phyloP scores from a whole-genome alignment of 2,113 vertebrate species.

The Datnioides undecimradiatus region DNA sequence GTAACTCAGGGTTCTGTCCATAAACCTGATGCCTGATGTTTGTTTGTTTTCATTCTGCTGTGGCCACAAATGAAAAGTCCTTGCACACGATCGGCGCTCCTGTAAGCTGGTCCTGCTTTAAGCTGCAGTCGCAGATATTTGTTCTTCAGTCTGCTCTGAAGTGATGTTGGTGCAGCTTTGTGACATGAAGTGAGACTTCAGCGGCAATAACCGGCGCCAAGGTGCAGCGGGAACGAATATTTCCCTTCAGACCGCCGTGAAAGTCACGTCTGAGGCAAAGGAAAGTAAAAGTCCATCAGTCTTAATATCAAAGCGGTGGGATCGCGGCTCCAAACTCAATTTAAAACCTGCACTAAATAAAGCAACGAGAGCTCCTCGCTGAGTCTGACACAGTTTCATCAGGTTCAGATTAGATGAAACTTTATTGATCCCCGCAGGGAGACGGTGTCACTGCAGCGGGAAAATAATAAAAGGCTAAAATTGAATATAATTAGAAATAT shows the following conservation, averaged over 20 bases:
- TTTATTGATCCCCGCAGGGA: slow-evolving; percentile 73
- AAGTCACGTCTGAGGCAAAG: slow-evolving; percentile 38
- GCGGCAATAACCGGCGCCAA: slow-evolving; percentile 18
- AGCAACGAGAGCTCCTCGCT: slow-evolving; percentile 54
- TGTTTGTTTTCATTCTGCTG: too few relatives aligned
- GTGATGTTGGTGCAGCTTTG: not conserved
- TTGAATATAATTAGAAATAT: slow-evolving; percentile 70
- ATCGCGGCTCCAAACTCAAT: slow-evolving; percentile 51
- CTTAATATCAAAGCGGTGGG: slow-evolving; percentile 47
- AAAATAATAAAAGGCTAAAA: slow-evolving; percentile 63
- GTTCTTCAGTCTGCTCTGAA: too few relatives aligned
- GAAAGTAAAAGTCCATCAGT: slow-evolving; percentile 50
- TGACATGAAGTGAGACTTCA: not conserved
- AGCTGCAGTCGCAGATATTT: too few relatives aligned
- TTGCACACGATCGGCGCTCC: too few relatives aligned
- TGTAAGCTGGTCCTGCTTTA: not conserved
- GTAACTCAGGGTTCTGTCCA: not conserved
- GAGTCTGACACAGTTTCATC: slow-evolving; percentile 73
- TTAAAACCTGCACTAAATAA: slow-evolving; percentile 67
- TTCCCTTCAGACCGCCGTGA: slow-evolving; percentile 13
- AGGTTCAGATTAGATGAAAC: slow-evolving; percentile 71
- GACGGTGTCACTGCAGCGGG: slow-evolving; percentile 47
- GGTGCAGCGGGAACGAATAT: slow-evolving; percentile 25
- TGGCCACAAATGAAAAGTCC: not conserved
- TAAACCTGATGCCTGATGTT: too few relatives aligned